Evolutionary conservation across 2,113 vertebrate genomes (phyloP).

Genomic region (Pachypanchax playfairii): DNA sequence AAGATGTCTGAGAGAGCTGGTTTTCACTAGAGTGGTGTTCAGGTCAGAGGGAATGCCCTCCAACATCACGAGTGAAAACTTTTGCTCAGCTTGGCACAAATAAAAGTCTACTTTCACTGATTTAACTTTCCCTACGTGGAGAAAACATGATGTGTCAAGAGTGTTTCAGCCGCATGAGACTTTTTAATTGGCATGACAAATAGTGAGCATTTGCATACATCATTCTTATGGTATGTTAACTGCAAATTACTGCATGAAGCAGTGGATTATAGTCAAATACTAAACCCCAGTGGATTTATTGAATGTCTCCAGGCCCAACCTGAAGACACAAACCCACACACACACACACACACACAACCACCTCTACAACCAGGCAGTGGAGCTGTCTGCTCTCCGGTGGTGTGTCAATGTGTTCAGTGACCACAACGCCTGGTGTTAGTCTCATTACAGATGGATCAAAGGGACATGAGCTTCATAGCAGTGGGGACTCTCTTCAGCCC

Average conservation of each 20-base stretch:
- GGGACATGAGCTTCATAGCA: slow-evolving; percentile 76
- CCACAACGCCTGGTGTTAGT: slow-evolving; percentile 72
- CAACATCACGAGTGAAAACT: slow-evolving; percentile 52
- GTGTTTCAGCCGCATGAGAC: slow-evolving; percentile 18
- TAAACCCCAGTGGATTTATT: slow-evolving; percentile 50
- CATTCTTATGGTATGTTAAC: slow-evolving; percentile 44
- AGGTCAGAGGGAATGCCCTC: slow-evolving; percentile 53
- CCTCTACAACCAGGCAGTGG: slow-evolving; percentile 35
- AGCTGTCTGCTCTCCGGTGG: slow-evolving; percentile 63
- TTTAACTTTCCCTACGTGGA: slow-evolving; percentile 23
- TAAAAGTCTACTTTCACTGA: slow-evolving; percentile 13
- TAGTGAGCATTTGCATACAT: slow-evolving; percentile 54
- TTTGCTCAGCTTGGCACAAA: slow-evolving; percentile 25
- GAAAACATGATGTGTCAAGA: slow-evolving; percentile 29
- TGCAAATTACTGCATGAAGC: slow-evolving; percentile 42
- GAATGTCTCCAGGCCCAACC: slow-evolving; percentile 44
- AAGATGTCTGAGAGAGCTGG: slow-evolving; percentile 70
- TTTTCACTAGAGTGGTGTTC: slow-evolving; percentile 57
- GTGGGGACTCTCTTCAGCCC: slow-evolving; percentile 68
- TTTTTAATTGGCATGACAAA: slow-evolving; percentile 52
- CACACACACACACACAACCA: slow-evolving; percentile 23
- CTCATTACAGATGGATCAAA: slow-evolving; percentile 77
- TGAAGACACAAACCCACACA: slow-evolving; percentile 33
- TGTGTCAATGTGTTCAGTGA: slow-evolving; percentile 74
- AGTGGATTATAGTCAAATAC: slow-evolving; percentile 42